Evolutionary conservation across 2,797 vertebrate genomes (phyloP).

Genomic region (Neoniphon sammara): DNA sequence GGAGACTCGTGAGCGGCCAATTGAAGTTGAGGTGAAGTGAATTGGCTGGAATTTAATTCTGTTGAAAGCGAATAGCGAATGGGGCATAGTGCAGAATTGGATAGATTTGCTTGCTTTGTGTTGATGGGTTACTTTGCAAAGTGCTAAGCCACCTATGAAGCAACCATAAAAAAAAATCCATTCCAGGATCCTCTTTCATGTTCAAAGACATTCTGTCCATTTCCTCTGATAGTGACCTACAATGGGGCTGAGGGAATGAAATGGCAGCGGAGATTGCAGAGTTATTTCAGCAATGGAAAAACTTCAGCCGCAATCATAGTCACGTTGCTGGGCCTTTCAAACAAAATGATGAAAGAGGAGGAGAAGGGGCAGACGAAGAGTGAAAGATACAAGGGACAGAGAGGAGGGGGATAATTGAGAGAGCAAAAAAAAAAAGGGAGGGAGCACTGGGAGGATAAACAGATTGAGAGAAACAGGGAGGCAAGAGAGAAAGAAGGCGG

Average conservation of each 20-base stretch:
- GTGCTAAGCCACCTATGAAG: not conserved
- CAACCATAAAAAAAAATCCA: not conserved
- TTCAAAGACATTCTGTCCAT: constrained; percentile 1
- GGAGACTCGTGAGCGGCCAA: constrained; percentile 6
- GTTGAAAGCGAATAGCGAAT: constrained; percentile 37
- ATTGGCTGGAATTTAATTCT: constrained; percentile 32
- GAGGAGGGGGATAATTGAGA: constrained; percentile 11
- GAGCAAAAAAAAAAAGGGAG: constrained; percentile 7
- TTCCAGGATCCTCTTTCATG: constrained; percentile 1
- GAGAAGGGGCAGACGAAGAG: constrained; percentile 15
- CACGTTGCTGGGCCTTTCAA: constrained; percentile 30
- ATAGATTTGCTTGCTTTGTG: constrained; percentile 1
- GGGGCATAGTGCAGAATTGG: not conserved
- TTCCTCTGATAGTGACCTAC: constrained; percentile 17
- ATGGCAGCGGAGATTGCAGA: constrained; percentile 36
- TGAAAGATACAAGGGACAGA: constrained; percentile 14
- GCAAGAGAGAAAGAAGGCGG: not conserved
- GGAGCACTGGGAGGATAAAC: constrained; percentile 22
- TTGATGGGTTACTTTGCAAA: constrained; percentile 19
- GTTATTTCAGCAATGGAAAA: constrained; percentile 50
- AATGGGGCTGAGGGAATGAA: constrained; percentile 21
- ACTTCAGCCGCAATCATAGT: constrained; percentile 44
- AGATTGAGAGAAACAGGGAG: constrained; percentile 23
- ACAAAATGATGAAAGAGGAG: constrained; percentile 55
- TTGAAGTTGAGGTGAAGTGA: constrained; percentile 38